Conservation (phyloP, 2,113 vertebrate species). For the Pelusios castaneus region DNA sequence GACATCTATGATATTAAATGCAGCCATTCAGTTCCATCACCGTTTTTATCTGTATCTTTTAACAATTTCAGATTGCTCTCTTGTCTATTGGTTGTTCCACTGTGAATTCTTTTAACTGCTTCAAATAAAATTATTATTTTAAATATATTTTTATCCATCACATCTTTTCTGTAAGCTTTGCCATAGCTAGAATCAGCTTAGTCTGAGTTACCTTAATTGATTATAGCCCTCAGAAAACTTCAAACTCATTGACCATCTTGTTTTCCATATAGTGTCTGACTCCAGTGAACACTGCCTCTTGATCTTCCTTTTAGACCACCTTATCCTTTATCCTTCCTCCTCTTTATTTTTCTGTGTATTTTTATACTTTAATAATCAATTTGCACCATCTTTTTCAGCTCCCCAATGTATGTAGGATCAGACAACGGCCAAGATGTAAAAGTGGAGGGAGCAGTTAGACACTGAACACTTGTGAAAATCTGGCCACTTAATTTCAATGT, state of each 20-base stretch:
- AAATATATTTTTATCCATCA: background rate
- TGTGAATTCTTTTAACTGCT: background rate
- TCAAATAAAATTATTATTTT: background rate
- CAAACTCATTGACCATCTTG: accelerated
- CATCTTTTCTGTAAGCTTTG: background rate
- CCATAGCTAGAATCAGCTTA: background rate
- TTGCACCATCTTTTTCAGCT: background rate
- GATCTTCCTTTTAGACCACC: background rate
- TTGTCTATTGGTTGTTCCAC: background rate
- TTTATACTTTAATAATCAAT: background rate
- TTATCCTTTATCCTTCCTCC: background rate
- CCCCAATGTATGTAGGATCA: accelerated
- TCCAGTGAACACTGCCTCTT: background rate
- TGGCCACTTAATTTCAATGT: background rate
- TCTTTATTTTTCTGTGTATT: background rate
- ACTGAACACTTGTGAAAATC: accelerated
- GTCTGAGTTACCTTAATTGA: background rate
- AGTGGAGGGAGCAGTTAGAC: background rate
- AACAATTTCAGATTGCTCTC: background rate
- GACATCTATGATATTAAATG: background rate
- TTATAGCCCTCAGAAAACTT: background rate
- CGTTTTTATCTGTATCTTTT: conserved; percentile 1
- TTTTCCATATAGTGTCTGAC: background rate
- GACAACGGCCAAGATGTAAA: accelerated
- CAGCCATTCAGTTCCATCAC: background rate